These are phyloP conservation scores for Helarctos malayanus DNA, from an alignment of 2,797 vertebrate species.

Conservation along the genomic window DNA sequence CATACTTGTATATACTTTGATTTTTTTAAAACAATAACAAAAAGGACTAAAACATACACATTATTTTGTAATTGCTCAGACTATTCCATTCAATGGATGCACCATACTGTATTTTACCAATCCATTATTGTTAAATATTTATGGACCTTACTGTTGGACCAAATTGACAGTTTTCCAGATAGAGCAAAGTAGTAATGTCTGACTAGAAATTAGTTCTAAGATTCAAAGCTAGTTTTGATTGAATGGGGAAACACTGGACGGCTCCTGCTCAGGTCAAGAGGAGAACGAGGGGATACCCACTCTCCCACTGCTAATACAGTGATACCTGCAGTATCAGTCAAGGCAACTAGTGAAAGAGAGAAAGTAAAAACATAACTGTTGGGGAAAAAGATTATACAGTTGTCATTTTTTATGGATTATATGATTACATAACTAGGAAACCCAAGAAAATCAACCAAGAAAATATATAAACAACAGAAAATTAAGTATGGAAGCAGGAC, in stretches of 20 bases:
- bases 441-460: constrained; percentile 19
- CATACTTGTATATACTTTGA: background rate
- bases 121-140: background rate
- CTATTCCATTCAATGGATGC: background rate
- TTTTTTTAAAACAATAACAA: background rate
- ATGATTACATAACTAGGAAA: background rate
- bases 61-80: background rate
- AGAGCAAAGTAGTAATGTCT: background rate
- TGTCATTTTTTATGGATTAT: background rate
- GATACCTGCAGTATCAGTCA: background rate
- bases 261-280: background rate
- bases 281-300: background rate
- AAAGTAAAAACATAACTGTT: background rate
- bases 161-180: background rate
- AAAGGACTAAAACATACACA: background rate
- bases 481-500: background rate
- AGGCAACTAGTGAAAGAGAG: background rate
- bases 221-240: background rate
- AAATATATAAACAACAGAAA: constrained; percentile 17
- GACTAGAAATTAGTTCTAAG: background rate
- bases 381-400: background rate
- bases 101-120: background rate
- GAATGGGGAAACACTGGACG: background rate
- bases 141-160: background rate
- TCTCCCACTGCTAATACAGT: background rate